Evolutionary conservation across 2,888 invertebrate species (phyloP).

Genomic region (Brenthis hecate): DNA sequence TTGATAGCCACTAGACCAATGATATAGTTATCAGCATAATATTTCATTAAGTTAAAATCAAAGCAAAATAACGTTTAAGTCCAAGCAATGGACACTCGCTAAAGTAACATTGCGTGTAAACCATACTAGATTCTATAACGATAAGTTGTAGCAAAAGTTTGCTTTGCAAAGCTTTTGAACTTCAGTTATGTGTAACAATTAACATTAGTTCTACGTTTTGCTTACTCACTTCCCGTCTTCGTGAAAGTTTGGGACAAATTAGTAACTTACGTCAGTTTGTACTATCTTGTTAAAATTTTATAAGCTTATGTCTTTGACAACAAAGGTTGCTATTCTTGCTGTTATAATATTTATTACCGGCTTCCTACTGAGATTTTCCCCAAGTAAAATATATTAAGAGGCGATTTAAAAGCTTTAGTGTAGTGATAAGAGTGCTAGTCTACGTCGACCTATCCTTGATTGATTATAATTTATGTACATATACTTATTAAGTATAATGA

Average conservation of each 20-base stretch:
- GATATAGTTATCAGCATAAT: no score
- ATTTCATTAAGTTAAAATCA: not conserved
- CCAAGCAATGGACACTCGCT: slow-evolving; percentile 20
- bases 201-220: slow-evolving; percentile 34
- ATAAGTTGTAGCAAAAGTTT: slow-evolving; percentile 36
- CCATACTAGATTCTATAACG: slow-evolving; percentile 34
- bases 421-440: no score
- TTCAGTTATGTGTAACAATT: slow-evolving; percentile 30
- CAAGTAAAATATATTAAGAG: no score
- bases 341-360: no score
- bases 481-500: no score
- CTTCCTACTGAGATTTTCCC: no score
- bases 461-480: no score
- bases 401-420: no score
- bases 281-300: slow-evolving; percentile 13
- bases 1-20: no score
- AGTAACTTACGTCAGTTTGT: slow-evolving; percentile 3
- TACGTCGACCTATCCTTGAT: no score
- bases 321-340: not conserved
- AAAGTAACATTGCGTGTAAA: slow-evolving; percentile 32
- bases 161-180: slow-evolving; percentile 32
- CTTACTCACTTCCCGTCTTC: slow-evolving; percentile 29
- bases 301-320: slow-evolving; percentile 9
- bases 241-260: slow-evolving; percentile 16
- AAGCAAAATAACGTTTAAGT: not conserved